Conservation (phyloP, 2,888 invertebrate species). For the Aethes cnicana region DNA sequence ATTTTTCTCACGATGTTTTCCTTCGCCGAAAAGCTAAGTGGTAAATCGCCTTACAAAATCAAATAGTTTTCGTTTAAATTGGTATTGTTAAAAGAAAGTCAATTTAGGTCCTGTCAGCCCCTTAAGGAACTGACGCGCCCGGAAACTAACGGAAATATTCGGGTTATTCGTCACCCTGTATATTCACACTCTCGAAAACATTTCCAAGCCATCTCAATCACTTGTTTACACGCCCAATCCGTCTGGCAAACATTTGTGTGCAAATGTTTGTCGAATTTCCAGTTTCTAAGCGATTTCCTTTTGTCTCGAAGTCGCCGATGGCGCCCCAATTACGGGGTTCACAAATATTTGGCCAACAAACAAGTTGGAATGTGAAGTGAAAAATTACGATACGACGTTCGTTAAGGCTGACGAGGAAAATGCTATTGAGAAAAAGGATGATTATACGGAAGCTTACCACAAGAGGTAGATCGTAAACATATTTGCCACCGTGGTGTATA, state of each 20-base stretch:
- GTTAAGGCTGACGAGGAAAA: constrained; percentile 44
- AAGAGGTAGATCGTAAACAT: too few relatives aligned
- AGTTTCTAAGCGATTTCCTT: constrained; percentile 45
- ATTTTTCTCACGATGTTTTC: too few relatives aligned
- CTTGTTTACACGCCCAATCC: constrained; percentile 34
- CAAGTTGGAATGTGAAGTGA: constrained; percentile 20
- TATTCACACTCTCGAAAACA: not conserved
- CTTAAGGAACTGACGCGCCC: too few relatives aligned
- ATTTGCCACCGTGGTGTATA: too few relatives aligned
- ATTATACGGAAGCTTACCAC: too few relatives aligned
- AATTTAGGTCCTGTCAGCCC: too few relatives aligned
- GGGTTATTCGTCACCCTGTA: too few relatives aligned
- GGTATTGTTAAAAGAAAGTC: too few relatives aligned
- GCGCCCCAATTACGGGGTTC: constrained; percentile 45
- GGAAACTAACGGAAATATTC: too few relatives aligned
- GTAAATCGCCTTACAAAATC: too few relatives aligned
- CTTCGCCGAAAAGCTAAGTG: too few relatives aligned
- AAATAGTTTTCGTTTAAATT: too few relatives aligned
- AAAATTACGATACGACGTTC: constrained; percentile 36
- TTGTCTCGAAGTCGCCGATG: constrained; percentile 34
- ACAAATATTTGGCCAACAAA: constrained; percentile 46
- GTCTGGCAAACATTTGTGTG: constrained; percentile 43
- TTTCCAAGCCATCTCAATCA: constrained; percentile 24
- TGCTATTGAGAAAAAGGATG: constrained; percentile 9
- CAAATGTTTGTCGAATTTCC: constrained; percentile 42